These are phyloP conservation scores for Austrolebias charrua DNA, from an alignment of 2,797 vertebrate species.

Conservation along the genomic window DNA sequence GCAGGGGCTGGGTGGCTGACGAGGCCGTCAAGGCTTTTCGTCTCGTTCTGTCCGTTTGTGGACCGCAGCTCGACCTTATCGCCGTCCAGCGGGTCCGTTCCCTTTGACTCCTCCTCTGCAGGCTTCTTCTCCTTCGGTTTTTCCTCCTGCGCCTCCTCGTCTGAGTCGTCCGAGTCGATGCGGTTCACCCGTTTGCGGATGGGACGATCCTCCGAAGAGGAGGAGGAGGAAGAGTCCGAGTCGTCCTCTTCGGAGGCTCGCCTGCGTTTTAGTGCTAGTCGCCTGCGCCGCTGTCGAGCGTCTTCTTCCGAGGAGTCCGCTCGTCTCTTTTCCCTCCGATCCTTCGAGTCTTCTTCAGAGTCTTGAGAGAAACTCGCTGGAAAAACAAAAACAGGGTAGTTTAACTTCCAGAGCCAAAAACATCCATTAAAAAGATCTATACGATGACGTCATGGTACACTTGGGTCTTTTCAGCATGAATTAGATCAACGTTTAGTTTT, in stretches of 20 bases:
- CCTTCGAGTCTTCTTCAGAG: constrained; percentile 72
- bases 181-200: constrained; percentile 91
- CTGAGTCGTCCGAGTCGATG: constrained; percentile 89
- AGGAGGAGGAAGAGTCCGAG: constrained; percentile 82
- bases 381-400: neutral
- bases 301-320: constrained; percentile 71
- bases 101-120: constrained; percentile 79
- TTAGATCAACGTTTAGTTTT: neutral
- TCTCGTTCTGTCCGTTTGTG: constrained; percentile 89
- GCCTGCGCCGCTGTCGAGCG: constrained; percentile 58
- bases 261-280: constrained; percentile 74
- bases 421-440: no score
- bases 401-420: no score
- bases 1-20: constrained; percentile 71
- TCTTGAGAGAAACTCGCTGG: constrained; percentile 72
- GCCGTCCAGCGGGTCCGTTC: constrained; percentile 84
- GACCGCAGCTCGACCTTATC: constrained; percentile 84
- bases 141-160: constrained; percentile 74
- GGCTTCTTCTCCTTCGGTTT: constrained; percentile 60
- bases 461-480: no score
- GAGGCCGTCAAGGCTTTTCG: constrained; percentile 86
- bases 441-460: no score
- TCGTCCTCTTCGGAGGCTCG: constrained; percentile 87
- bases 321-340: constrained; percentile 54
- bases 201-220: constrained; percentile 83